phyloP scores from a whole-genome alignment of 1,140 invertebrate species.

The Maconellicoccus hirsutus region DNA sequence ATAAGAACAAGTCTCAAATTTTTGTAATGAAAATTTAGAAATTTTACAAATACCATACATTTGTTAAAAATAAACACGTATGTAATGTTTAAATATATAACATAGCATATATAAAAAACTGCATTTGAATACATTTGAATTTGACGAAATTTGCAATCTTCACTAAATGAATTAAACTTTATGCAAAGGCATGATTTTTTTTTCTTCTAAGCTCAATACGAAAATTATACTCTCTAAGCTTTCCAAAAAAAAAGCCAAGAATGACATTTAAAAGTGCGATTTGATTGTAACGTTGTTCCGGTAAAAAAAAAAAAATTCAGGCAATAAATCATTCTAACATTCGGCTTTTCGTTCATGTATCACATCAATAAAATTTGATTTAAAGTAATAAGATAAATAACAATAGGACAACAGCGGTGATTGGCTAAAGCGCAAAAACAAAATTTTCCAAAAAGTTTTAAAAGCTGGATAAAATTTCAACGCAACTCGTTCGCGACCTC shows the following conservation, averaged over 20 bases:
- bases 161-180: not conserved
- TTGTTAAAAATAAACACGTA: not conserved
- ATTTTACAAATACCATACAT: conserved; percentile 5
- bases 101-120: not conserved
- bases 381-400: not conserved
- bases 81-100: not conserved
- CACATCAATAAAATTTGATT: not conserved
- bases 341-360: too few species aligned
- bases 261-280: too few species aligned
- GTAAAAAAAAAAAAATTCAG: too few species aligned
- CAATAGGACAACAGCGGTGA: not conserved
- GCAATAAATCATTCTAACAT: too few species aligned
- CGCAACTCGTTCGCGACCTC: not conserved
- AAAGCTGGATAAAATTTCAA: not conserved
- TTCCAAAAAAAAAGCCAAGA: not conserved
- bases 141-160: not conserved
- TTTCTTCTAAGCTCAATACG: too few species aligned
- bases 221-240: not conserved
- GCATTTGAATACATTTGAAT: not conserved
- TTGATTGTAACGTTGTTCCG: too few species aligned
- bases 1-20: conserved; percentile 1
- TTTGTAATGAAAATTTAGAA: conserved; percentile 6
- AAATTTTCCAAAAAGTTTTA: not conserved
- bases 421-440: not conserved
- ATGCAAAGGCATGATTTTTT: too few species aligned